Conservation (phyloP, 2,797 vertebrate species). For the Hipposideros larvatus region DNA sequence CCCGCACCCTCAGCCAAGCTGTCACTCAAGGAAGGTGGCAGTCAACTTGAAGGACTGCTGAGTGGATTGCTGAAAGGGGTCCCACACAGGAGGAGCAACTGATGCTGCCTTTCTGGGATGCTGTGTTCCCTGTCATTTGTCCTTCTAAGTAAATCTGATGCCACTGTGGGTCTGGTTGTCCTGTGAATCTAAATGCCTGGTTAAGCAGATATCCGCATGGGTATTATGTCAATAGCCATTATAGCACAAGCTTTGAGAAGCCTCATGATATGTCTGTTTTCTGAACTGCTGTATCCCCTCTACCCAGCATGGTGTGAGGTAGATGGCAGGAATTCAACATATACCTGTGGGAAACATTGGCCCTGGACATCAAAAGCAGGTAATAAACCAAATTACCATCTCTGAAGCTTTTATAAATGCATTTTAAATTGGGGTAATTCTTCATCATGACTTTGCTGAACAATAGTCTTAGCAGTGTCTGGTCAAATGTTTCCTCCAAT, state of each 20-base stretch:
- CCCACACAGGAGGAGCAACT: not conserved
- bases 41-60: not conserved
- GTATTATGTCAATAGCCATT: not conserved
- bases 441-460: not conserved
- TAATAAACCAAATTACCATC: slow-evolving; percentile 64
- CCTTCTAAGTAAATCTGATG: not conserved
- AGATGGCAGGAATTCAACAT: not conserved
- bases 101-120: not conserved
- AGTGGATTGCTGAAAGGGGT: not conserved
- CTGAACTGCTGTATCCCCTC: not conserved
- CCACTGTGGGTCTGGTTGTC: not conserved
- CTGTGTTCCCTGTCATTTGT: not conserved
- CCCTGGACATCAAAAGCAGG: not conserved
- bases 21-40: not conserved
- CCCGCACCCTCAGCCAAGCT: not conserved
- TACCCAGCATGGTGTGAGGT: not conserved
- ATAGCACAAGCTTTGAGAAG: not conserved
- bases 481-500: slow-evolving; percentile 12
- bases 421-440: slow-evolving; percentile 60
- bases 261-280: not conserved
- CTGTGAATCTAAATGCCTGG: not conserved
- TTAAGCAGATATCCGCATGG: not conserved
- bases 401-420: not conserved
- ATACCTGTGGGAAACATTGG: not conserved
- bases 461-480: not conserved